A percentile compares a stretch with the other conserved stretches of the same genome.
Conservation (phyloP, 2,888 invertebrate species). For the Macroteleia sp. region DNA sequence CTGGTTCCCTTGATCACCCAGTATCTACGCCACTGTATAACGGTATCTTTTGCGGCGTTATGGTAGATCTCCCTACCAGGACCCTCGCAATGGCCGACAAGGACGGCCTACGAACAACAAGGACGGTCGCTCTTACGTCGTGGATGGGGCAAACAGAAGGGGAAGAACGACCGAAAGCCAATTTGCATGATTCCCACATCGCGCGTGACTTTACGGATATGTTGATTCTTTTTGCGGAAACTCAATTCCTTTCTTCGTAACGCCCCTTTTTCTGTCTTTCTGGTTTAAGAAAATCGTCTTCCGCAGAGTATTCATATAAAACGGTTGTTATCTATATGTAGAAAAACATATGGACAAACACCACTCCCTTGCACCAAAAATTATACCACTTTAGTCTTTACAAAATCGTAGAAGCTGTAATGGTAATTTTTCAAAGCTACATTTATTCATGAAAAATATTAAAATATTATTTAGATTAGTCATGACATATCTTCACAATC, state of each 20-base stretch:
- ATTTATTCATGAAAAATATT: too few relatives aligned
- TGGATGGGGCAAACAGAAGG: conserved; percentile 49
- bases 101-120: conserved; percentile 69
- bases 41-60: conserved; percentile 80
- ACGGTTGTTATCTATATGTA: conserved; percentile 1
- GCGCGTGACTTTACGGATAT: conserved; percentile 73
- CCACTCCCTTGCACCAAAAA: conserved; percentile 14
- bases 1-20: conserved; percentile 39
- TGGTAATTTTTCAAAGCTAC: too few relatives aligned
- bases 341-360: conserved; percentile 26
- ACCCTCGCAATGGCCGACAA: conserved; percentile 63
- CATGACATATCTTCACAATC: too few relatives aligned
- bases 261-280: conserved; percentile 9
- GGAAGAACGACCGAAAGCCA: conserved; percentile 60
- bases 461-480: too few relatives aligned
- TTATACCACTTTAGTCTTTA: conserved; percentile 8
- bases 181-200: conserved; percentile 77
- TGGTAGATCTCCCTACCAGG: conserved; percentile 69
- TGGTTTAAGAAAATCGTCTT: conserved; percentile 32
- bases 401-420: background rate
- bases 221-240: conserved; percentile 69
- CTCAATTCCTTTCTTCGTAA: conserved; percentile 36
- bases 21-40: conserved; percentile 79
- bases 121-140: conserved; percentile 68
- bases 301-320: conserved; percentile 17